phyloP scores from a whole-genome alignment of 2,888 invertebrate genomes.

The Iselma pallidipennis region DNA sequence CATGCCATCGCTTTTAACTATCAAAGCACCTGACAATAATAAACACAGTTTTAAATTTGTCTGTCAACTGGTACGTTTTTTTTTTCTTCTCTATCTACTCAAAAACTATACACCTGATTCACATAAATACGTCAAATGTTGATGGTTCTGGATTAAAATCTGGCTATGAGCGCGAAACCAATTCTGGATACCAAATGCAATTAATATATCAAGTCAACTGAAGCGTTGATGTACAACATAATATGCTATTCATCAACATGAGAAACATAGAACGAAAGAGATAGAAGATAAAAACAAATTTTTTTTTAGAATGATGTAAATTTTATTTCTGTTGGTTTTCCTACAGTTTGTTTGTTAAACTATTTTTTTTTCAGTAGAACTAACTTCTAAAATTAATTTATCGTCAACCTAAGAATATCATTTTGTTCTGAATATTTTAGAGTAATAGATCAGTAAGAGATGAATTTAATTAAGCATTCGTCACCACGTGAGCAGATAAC shows the following conservation, averaged over 20 bases:
- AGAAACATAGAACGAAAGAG: not conserved
- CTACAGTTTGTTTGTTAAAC: not conserved
- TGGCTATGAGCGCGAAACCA: not conserved
- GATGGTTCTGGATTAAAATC: slow-evolving; percentile 4
- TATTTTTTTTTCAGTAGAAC: not conserved
- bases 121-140: slow-evolving; percentile 20
- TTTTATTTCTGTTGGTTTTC: not conserved
- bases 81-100: not conserved
- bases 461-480: not conserved
- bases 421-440: not conserved
- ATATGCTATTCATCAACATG: not conserved
- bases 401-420: not conserved
- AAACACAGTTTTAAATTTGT: slow-evolving; percentile 24
- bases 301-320: not conserved
- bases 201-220: slow-evolving; percentile 1
- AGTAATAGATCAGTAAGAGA: not conserved
- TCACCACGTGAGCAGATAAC: not conserved
- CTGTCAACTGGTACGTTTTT: slow-evolving; percentile 17
- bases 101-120: slow-evolving; percentile 21
- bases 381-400: not conserved
- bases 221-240: not conserved
- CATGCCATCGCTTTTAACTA: slow-evolving; percentile 15
- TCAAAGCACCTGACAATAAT: slow-evolving; percentile 28
- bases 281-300: not conserved
- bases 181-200: not conserved